Conservation (phyloP, 2,113 vertebrate genomes). For the Caranx melampygus region DNA sequence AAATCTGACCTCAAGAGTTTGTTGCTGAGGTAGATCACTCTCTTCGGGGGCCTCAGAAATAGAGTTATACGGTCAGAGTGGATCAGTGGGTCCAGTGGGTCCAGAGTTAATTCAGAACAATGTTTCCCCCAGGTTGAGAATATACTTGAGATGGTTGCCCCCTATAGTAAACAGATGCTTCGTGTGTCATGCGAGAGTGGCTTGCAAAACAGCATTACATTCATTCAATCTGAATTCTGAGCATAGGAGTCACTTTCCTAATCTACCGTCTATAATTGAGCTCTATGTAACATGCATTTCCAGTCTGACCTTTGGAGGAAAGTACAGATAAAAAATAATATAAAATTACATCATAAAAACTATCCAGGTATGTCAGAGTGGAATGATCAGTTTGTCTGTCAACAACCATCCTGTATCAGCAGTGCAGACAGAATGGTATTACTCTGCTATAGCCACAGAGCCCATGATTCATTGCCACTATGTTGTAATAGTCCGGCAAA, state of each 20-base stretch:
- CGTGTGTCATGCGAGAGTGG: background rate
- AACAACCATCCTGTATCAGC: conserved; percentile 15
- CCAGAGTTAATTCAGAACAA: background rate
- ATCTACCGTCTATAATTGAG: background rate
- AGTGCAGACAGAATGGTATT: background rate
- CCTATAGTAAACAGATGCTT: background rate
- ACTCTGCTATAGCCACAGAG: background rate
- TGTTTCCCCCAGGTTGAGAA: background rate
- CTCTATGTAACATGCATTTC: background rate
- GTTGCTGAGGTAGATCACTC: background rate
- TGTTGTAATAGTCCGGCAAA: conserved; percentile 53
- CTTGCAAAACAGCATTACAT: background rate
- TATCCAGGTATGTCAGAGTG: background rate
- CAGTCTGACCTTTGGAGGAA: background rate
- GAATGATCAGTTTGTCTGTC: background rate
- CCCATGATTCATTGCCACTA: conserved; percentile 8
- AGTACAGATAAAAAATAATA: background rate
- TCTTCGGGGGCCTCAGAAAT: background rate
- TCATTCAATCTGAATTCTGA: background rate
- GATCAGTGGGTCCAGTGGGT: background rate
- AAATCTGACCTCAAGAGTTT: conserved; percentile 1
- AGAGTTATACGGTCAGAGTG: too few species aligned
- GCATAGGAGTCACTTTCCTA: background rate
- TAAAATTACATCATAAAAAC: background rate
- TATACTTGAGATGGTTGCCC: background rate